Percentiles rank a stretch among this genome's conserved stretches.
Conservation (phyloP, 2,888 invertebrate genomes). For the Actias luna region DNA sequence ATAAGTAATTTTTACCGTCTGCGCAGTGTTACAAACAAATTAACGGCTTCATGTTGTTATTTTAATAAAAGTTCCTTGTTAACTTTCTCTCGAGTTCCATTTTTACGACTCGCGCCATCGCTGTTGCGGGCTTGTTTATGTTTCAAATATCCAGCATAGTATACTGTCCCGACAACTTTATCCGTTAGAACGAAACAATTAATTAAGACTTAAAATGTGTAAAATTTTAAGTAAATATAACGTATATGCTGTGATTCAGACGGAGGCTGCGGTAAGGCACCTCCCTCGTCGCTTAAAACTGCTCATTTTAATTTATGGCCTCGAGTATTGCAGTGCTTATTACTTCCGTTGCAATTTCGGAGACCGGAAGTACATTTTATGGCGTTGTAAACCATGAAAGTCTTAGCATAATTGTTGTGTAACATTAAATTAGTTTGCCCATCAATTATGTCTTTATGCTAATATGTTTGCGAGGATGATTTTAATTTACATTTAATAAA, state of each 20-base stretch:
- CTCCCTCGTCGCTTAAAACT: slow-evolving; percentile 68
- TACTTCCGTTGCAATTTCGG: slow-evolving; percentile 76
- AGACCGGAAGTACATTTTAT: slow-evolving; percentile 72
- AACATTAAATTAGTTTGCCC: slow-evolving; percentile 75
- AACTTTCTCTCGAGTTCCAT: slow-evolving; percentile 65
- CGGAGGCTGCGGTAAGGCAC: slow-evolving; percentile 20
- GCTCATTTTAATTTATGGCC: slow-evolving; percentile 76
- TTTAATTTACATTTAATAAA: slow-evolving; percentile 18
- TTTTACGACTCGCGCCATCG: slow-evolving; percentile 67
- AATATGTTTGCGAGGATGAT: slow-evolving; percentile 47
- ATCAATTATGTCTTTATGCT: slow-evolving; percentile 74
- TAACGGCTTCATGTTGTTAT: slow-evolving; percentile 78
- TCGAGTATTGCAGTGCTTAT: slow-evolving; percentile 77
- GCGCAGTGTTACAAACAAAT: slow-evolving; percentile 80
- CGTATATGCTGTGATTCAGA: slow-evolving; percentile 32
- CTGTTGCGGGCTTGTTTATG: slow-evolving; percentile 65
- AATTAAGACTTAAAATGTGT: slow-evolving; percentile 20
- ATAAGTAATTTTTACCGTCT: slow-evolving; percentile 78
- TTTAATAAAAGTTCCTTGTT: slow-evolving; percentile 76
- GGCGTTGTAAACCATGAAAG: slow-evolving; percentile 75
- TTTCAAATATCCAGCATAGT: slow-evolving; percentile 47
- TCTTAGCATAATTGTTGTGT: slow-evolving; percentile 77
- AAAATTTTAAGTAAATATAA: slow-evolving; percentile 27
- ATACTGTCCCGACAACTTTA: slow-evolving; percentile 24
- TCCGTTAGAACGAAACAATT: slow-evolving; percentile 24